A percentile compares a stretch with the other conserved stretches of the same genome.
Conservation (phyloP, 92 coral and sea anemone genomes). For the Epizoanthus stellaris region DNA sequence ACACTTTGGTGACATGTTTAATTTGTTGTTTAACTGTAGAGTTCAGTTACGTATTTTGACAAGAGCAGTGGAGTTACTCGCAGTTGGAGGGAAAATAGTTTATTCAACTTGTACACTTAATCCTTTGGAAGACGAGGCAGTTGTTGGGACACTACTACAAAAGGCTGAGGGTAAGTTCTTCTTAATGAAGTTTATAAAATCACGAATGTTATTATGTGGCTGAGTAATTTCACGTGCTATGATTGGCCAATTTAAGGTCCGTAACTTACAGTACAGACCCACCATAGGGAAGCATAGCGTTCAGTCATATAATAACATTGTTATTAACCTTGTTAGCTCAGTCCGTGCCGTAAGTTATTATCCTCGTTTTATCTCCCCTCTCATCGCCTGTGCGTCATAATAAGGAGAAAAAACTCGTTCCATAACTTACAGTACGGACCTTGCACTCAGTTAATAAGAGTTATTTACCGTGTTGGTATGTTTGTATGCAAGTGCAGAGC, state of each 20-base stretch:
- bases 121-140: constrained; percentile 96
- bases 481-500: no score
- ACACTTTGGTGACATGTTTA: no score
- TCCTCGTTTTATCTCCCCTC: background rate
- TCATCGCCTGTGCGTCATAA: background rate
- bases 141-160: constrained; percentile 76
- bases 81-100: constrained; percentile 91
- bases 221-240: background rate
- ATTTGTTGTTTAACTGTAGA: constrained; percentile 44
- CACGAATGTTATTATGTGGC: background rate
- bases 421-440: no score
- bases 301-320: no score
- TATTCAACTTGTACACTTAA: constrained; percentile 95
- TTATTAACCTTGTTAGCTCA: background rate
- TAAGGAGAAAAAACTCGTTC: no score
- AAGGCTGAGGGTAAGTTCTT: constrained; percentile 74
- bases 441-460: no score
- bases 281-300: no score
- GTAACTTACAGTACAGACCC: background rate
- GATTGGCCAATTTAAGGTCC: no score
- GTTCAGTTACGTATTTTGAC: constrained; percentile 86
- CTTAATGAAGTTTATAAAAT: background rate
- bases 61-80: constrained; percentile 93
- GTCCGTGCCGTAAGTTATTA: background rate
- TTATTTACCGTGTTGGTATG: no score